A percentile compares a stretch with the other conserved stretches of the same genome.
Conservation (phyloP, 2,797 vertebrate genomes). For the Ctenochaetus hawaiiensis region DNA sequence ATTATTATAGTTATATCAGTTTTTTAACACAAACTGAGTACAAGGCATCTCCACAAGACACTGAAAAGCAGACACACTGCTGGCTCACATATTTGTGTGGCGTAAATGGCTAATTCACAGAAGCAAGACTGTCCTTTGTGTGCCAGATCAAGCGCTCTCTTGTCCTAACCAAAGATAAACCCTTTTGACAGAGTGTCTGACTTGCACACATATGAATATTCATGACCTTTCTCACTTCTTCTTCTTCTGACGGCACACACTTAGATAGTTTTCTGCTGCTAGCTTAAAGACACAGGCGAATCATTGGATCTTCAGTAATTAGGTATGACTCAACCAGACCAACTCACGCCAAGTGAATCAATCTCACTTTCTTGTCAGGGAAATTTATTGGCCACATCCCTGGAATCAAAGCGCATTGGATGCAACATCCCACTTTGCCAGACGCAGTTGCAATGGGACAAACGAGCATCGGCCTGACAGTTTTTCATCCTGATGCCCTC, state of each 20-base stretch:
- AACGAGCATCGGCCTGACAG: slow-evolving; percentile 3
- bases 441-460: slow-evolving; percentile 11
- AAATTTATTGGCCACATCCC: slow-evolving; percentile 28
- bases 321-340: slow-evolving; percentile 56
- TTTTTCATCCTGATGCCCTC: slow-evolving; percentile 17
- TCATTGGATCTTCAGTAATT: slow-evolving; percentile 56
- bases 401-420: slow-evolving; percentile 52
- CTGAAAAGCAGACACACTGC: slow-evolving; percentile 42
- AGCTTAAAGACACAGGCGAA: slow-evolving; percentile 18
- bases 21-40: slow-evolving; percentile 24
- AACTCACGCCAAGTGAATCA: slow-evolving; percentile 39
- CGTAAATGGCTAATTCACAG: slow-evolving; percentile 50
- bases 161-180: slow-evolving; percentile 52
- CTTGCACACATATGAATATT: slow-evolving; percentile 59
- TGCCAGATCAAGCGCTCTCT: slow-evolving; percentile 36
- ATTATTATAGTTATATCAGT: slow-evolving; percentile 28
- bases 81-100: slow-evolving; percentile 42
- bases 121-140: slow-evolving; percentile 45
- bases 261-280: slow-evolving; percentile 16
- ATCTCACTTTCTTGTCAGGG: slow-evolving; percentile 31
- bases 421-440: slow-evolving; percentile 7
- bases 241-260: slow-evolving; percentile 17
- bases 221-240: slow-evolving; percentile 32
- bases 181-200: slow-evolving; percentile 57
- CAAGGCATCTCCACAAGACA: slow-evolving; percentile 33